Evolutionary conservation across 2,797 vertebrate genomes (phyloP), one percentile per base, ranked within the genome.

Genomic region (Aldrovandia affinis): DNA sequence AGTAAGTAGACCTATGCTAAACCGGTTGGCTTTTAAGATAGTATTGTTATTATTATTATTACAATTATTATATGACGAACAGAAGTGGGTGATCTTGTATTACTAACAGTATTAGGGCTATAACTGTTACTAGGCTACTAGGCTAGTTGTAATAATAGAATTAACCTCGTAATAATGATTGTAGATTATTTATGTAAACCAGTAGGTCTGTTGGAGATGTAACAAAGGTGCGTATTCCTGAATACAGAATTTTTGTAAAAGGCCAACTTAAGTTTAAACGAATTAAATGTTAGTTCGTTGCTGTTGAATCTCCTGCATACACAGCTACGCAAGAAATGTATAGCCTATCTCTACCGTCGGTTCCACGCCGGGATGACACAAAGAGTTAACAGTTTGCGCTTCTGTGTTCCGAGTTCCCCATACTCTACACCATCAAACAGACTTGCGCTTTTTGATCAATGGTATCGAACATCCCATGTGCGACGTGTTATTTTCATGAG

Each of bases 391-490:
- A 39, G 33, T 39, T 73, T 42, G 36, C 68, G 33, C 68, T 1
- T 73, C 18, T 20, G 33, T 73, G 33, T 39, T 39, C 14, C 18
- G 39, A 73, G 33, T 73, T 42, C 33, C 20, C 68, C 33, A 39
- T 73, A 18, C 68, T 73, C 36, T 73, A 20, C 15, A 39, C 33
- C 68, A 73, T 73, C 68, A 73, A 73, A 73, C 33, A 42, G 68
- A 73, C 68, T 73, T 73, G 5, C 8, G 33, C 68, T 73, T 73
- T 73, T 73, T 73, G 68, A 73, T 73, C 68, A 73, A 8, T 1
- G 68, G 33, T 73, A 39, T 73, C 68, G 18, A 73, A 39, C 36
- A 73, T 73, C 68, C 68, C 68, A 73, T 42, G 36, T 39, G 68
- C 33, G 39, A 30, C 10, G 68, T 39, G 33, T 14, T 73, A 73